Conservation (phyloP, 1,140 invertebrate genomes). For the Drosophila ambigua region DNA sequence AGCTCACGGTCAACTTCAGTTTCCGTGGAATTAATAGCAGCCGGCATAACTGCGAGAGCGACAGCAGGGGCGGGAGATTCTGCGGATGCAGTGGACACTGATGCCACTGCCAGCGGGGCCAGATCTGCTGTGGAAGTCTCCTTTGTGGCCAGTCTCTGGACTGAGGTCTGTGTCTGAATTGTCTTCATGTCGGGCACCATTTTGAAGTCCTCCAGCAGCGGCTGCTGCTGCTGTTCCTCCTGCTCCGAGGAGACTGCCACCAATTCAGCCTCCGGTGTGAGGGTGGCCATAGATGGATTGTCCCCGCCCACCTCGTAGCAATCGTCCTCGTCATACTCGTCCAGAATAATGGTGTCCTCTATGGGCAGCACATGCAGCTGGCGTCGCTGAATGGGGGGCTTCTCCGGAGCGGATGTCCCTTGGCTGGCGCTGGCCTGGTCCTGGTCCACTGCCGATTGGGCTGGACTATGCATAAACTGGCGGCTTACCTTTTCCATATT, state of each 20-base stretch:
- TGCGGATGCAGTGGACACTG: background rate
- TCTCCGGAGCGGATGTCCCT: slow-evolving; percentile 3
- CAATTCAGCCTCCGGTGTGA: slow-evolving; percentile 40
- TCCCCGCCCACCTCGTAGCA: slow-evolving; percentile 47
- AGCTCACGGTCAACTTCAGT: too few species aligned
- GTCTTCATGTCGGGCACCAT: slow-evolving; percentile 9
- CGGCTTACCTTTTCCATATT: slow-evolving; percentile 21
- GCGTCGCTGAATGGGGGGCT: slow-evolving; percentile 41
- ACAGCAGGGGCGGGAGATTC: too few species aligned
- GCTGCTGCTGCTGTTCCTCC: background rate
- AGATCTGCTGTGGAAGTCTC: slow-evolving; percentile 60
- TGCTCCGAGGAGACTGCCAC: slow-evolving; percentile 1
- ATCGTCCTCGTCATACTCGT: slow-evolving; percentile 70
- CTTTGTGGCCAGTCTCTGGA: slow-evolving; percentile 23
- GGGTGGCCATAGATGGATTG: slow-evolving; percentile 40
- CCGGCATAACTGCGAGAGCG: too few species aligned
- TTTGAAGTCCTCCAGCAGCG: background rate
- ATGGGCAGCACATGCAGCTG: slow-evolving; percentile 28
- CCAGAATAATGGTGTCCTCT: slow-evolving; percentile 61
- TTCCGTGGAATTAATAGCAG: too few species aligned
- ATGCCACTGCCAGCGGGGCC: background rate
- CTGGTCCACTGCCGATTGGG: slow-evolving; percentile 15
- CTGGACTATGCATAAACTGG: slow-evolving; percentile 16
- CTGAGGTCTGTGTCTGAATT: slow-evolving; percentile 30
- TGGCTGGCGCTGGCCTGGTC: slow-evolving; percentile 33